These are phyloP conservation scores for Anaspis maculata DNA, from an alignment of 2,888 invertebrate genomes.

Conservation along the genomic window DNA sequence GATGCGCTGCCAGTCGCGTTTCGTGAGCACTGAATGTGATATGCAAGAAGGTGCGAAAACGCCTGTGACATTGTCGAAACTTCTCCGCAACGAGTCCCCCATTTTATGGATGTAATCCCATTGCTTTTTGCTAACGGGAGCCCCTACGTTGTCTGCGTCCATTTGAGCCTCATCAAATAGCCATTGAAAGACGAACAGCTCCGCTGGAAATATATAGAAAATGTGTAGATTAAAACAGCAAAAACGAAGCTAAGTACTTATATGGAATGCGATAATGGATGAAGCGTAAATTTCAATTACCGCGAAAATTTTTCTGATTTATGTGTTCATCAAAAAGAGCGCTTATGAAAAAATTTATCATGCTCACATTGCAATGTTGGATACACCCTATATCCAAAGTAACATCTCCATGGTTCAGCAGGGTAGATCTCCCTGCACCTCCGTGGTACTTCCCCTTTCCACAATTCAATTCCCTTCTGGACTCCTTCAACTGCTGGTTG, in stretches of 20 bases:
- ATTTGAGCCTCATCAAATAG: slow-evolving; percentile 93
- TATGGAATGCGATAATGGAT: too few species aligned
- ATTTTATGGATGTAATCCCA: slow-evolving; percentile 92
- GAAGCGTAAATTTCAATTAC: too few species aligned
- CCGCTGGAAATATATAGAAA: slow-evolving; percentile 47
- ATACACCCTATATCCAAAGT: slow-evolving; percentile 84
- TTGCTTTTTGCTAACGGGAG: slow-evolving; percentile 80
- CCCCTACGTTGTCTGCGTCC: slow-evolving; percentile 84
- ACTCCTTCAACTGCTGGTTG: slow-evolving; percentile 51
- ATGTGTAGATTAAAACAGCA: too few species aligned
- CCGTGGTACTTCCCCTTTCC: slow-evolving; percentile 73
- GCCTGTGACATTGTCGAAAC: slow-evolving; percentile 76
- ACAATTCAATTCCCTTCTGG: slow-evolving; percentile 65
- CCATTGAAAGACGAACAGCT: slow-evolving; percentile 91
- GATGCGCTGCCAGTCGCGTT: slow-evolving; percentile 79
- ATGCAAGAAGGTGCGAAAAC: slow-evolving; percentile 91
- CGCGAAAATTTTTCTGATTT: too few species aligned
- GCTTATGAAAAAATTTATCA: too few species aligned
- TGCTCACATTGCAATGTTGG: slow-evolving; percentile 70
- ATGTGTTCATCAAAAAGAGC: too few species aligned
- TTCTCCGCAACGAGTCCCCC: slow-evolving; percentile 74
- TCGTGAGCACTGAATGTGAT: slow-evolving; percentile 81
- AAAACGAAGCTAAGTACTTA: slow-evolving; percentile 8
- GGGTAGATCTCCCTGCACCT: slow-evolving; percentile 63
- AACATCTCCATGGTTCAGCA: slow-evolving; percentile 81